Evolutionary conservation across 2,113 vertebrate species (phyloP), one percentile per base, ranked within the genome.

Genomic region (Aleadryas rufinucha): DNA sequence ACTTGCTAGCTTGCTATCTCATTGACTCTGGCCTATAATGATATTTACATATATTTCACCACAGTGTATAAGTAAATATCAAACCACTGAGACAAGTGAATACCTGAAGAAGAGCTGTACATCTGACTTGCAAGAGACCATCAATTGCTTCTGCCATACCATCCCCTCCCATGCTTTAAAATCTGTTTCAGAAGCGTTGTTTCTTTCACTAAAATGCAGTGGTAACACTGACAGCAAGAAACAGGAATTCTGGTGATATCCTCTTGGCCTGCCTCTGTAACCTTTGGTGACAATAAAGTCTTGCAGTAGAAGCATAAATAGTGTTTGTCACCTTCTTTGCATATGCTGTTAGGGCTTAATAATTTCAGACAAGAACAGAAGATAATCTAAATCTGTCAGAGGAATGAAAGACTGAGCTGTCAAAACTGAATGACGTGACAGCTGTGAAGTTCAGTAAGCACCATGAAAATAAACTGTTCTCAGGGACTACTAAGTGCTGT

Each of bases 251-350:
- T 44, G 33, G 24, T 47, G 11, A 27, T 82, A 39, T 30, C 21
- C 30, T 54, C 54, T 52, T 2, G 1, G 28, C 22, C 87, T 0
- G 0, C 11, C 37, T 65, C 53, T 85, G 4, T 76, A 39, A 47
- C 42, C 77, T 83, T 61, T 53, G 42, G 61, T 7, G 14, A n/a
- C 27, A 56, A 42, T 27, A 42, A 69, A 56, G 19, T 65, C 45
- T 78, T 87, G 19, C 56, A 63, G 20, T 22, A 81, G 56, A 65
- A 86, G 20, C 13, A 52, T 27, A 66, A 28, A 45, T 3, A 49
- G 8, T 17, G 20, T 76, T 41, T 39, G 19, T 45, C 17, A 13
- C 49, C 22, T 57, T 77, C 31, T 61, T 77, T 76, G 70, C 28
- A 42, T 56, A n/a, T 31, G 16, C 37, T 57, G 7, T 69, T 76